phyloP scores from a whole-genome alignment of 1,140 invertebrate species.

The Leptopilina clavipes region DNA sequence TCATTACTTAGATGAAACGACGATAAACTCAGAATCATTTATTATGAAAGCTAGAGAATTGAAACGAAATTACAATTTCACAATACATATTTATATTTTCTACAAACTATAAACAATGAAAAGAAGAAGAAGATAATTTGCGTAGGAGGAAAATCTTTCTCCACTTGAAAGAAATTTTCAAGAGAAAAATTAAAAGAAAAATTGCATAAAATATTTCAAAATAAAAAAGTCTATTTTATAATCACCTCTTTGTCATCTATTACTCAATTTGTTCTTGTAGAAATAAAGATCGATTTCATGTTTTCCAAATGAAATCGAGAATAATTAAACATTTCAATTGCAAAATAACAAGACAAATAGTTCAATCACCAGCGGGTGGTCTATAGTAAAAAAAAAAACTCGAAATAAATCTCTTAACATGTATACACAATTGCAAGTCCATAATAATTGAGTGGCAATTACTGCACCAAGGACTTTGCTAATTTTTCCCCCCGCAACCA shows the following conservation, averaged over 20 bases:
- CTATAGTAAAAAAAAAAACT: background rate
- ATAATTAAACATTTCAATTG: conserved; percentile 31
- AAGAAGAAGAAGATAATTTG: background rate
- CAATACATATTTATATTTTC: too few relatives aligned
- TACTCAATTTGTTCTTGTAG: too few relatives aligned
- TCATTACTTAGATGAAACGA: conserved; percentile 31
- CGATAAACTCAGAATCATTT: conserved; percentile 34
- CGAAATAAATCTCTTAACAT: background rate
- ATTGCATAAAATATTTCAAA: too few relatives aligned
- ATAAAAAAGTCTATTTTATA: too few relatives aligned
- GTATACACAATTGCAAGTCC: background rate
- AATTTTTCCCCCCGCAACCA: conserved; percentile 42
- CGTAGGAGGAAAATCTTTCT: background rate
- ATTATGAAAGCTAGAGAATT: background rate
- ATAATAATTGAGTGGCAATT: background rate
- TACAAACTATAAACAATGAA: too few relatives aligned
- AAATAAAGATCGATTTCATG: too few relatives aligned
- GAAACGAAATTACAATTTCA: background rate
- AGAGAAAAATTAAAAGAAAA: too few relatives aligned
- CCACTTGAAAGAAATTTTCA: too few relatives aligned
- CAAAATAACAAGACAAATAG: conserved; percentile 2
- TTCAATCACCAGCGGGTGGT: conserved; percentile 25
- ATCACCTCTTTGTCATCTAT: too few relatives aligned
- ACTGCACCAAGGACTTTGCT: conserved; percentile 47
- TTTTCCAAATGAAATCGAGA: background rate